A percentile compares a stretch with the other conserved stretches of the same genome.
Evolutionary conservation across 2,888 invertebrate genomes (phyloP).

Genomic region (Drosophila niveifrons): DNA sequence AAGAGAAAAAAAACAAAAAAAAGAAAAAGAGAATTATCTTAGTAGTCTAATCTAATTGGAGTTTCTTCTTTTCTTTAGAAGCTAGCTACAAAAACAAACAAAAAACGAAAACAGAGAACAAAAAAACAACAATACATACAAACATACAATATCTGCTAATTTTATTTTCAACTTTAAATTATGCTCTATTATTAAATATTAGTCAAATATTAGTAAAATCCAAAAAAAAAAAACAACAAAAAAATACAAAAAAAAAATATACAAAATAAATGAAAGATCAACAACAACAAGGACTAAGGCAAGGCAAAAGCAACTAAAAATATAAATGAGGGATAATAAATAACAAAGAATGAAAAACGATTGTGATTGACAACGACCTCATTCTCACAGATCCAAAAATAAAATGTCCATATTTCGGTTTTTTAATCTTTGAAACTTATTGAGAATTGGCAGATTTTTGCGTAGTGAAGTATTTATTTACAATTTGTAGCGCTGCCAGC

Average conservation of each 20-base stretch:
- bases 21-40: constrained; percentile 67
- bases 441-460: constrained; percentile 7
- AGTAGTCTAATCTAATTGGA: constrained; percentile 79
- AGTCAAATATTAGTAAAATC: constrained; percentile 71
- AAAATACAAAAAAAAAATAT: constrained; percentile 11
- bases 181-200: constrained; percentile 76
- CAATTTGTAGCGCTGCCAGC: constrained; percentile 6
- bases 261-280: constrained; percentile 6
- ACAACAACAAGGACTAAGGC: constrained; percentile 42
- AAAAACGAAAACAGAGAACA: constrained; percentile 50
- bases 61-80: constrained; percentile 80
- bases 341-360: constrained; percentile 22
- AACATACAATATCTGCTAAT: constrained; percentile 74
- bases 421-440: constrained; percentile 1
- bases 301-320: constrained; percentile 31
- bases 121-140: constrained; percentile 53
- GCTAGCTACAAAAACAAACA: constrained; percentile 64
- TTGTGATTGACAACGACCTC: constrained; percentile 34
- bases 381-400: background rate
- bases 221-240: constrained; percentile 11
- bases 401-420: constrained; percentile 11
- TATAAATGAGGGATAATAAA: constrained; percentile 4
- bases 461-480: constrained; percentile 8
- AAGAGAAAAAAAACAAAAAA: constrained; percentile 34
- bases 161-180: constrained; percentile 76